Conservation (phyloP, 2,113 vertebrate genomes). For the Charadrius vociferus region DNA sequence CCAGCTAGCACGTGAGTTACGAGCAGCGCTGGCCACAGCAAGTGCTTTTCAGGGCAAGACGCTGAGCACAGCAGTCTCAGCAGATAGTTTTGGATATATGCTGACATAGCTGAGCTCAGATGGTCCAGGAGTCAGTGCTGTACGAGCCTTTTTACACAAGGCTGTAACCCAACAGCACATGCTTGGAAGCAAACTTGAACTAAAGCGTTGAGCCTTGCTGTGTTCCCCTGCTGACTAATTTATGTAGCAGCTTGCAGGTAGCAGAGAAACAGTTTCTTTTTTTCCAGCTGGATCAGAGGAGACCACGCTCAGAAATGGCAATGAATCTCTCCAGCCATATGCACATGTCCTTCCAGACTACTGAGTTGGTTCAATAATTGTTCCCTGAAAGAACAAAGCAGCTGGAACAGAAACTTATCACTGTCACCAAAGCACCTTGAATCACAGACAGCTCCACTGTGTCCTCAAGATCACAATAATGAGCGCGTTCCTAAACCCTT, state of each 20-base stretch:
- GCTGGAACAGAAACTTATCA: background rate
- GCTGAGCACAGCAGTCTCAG: background rate
- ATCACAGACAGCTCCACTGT: background rate
- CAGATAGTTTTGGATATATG: background rate
- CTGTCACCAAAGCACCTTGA: background rate
- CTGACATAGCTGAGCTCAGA: background rate
- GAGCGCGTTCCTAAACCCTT: background rate
- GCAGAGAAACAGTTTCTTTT: background rate
- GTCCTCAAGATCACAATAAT: background rate
- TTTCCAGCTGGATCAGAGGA: background rate
- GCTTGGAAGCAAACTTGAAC: background rate
- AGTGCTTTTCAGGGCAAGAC: background rate
- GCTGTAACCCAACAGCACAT: background rate
- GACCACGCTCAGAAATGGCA: background rate
- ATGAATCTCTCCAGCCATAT: background rate
- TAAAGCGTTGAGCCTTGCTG: background rate
- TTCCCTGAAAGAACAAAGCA: background rate
- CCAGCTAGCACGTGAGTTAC: background rate
- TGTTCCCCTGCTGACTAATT: background rate
- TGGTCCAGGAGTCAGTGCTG: background rate
- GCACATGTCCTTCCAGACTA: accelerated
- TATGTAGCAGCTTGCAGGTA: constrained; percentile 11
- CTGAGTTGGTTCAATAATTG: background rate
- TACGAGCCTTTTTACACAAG: background rate
- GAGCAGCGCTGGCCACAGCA: background rate